Evolutionary conservation across 2,113 vertebrate species (phyloP).

Genomic region (Mormyrus lacerda): DNA sequence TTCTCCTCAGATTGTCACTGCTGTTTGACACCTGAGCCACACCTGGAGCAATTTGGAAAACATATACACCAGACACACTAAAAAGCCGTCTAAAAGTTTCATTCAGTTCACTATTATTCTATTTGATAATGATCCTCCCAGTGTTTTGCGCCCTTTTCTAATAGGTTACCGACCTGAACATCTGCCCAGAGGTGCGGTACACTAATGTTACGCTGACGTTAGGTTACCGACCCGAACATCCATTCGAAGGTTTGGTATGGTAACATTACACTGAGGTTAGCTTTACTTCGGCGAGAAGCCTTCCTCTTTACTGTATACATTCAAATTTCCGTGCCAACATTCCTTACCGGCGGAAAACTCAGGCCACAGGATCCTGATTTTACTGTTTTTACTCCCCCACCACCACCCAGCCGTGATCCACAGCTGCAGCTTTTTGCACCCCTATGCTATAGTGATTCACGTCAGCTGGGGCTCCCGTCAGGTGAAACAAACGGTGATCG

Average conservation of each 20-base stretch:
- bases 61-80: not conserved
- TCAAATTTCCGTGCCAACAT: not conserved
- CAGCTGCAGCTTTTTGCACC: not conserved
- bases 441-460: constrained; percentile 13
- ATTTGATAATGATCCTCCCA: not conserved
- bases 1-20: not conserved
- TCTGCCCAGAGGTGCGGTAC: not conserved
- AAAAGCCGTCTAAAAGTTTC: not conserved
- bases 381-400: no score
- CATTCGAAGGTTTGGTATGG: not conserved
- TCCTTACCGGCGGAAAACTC: not conserved
- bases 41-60: not conserved
- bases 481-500: not conserved
- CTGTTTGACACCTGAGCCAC: not conserved
- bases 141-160: not conserved
- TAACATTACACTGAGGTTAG: not conserved
- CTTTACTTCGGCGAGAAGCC: not conserved
- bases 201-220: not conserved
- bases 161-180: not conserved
- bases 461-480: not conserved
- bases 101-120: not conserved
- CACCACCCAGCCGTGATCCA: not conserved
- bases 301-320: not conserved
- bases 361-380: not conserved
- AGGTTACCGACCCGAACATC: not conserved